Evolutionary conservation across 2,113 vertebrate genomes (phyloP).

Genomic region (Sinocyclocheilus maitianheensis): DNA sequence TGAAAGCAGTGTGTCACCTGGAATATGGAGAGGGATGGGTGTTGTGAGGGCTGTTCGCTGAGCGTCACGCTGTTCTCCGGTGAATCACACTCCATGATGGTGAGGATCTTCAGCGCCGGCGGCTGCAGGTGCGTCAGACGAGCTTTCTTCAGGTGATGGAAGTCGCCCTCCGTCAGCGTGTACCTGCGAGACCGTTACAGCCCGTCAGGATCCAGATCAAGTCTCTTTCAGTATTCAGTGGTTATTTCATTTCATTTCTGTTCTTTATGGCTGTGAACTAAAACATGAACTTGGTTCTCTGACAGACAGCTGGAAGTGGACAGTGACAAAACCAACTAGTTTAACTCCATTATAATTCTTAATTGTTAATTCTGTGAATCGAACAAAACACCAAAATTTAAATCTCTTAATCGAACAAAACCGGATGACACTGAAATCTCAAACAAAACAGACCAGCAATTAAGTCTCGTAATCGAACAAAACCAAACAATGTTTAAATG

Average conservation of each 20-base stretch:
- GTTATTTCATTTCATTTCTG: too few species aligned
- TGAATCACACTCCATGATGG: constrained; percentile 93
- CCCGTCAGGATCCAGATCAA: too few species aligned
- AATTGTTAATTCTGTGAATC: too few species aligned
- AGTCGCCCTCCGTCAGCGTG: constrained; percentile 95
- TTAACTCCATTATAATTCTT: too few species aligned
- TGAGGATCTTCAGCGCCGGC: constrained; percentile 88
- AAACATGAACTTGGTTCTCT: background rate
- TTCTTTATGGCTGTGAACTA: background rate
- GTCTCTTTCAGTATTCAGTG: background rate
- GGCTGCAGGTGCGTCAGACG: constrained; percentile 86
- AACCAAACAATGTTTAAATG: too few species aligned
- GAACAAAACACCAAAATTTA: too few species aligned
- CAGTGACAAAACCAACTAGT: too few species aligned
- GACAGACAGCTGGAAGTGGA: too few species aligned
- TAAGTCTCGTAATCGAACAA: too few species aligned
- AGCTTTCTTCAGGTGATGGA: constrained; percentile 96
- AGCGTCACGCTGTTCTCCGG: constrained; percentile 82
- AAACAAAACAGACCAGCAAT: too few species aligned
- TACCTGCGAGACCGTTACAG: constrained; percentile 75
- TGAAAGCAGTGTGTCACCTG: constrained; percentile 74
- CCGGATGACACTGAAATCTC: too few species aligned
- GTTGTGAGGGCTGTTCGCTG: constrained; percentile 65
- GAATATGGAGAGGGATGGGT: constrained; percentile 87
- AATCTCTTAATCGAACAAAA: too few species aligned